phyloP scores from a whole-genome alignment of 37 sponge, comb jelly and placozoan species.

The Geodia barretti region DNA sequence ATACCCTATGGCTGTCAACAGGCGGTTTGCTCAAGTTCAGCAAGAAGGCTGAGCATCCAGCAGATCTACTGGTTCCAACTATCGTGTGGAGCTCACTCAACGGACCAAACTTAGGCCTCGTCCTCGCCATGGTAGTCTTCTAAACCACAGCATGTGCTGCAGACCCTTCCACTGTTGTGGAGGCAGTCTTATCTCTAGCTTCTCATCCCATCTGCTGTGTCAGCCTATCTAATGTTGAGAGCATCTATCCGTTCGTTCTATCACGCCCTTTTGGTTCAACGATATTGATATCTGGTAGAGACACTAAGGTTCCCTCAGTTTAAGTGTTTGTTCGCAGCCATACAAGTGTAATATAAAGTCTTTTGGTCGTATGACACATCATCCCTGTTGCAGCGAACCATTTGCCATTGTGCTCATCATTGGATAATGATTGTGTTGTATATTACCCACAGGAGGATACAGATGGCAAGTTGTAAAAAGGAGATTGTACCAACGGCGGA shows the following conservation, averaged over 20 bases:
- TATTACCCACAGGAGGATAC: too few relatives aligned
- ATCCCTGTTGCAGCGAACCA: too few relatives aligned
- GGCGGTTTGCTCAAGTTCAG: slow-evolving; percentile 35
- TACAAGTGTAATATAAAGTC: too few relatives aligned
- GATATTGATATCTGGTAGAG: too few relatives aligned
- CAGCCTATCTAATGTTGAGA: slow-evolving; percentile 82
- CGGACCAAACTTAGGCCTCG: slow-evolving; percentile 85
- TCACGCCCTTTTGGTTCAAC: too few relatives aligned
- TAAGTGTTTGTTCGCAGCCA: too few relatives aligned
- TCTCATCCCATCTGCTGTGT: slow-evolving; percentile 64
- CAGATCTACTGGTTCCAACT: slow-evolving; percentile 72
- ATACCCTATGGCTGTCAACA: too few relatives aligned
- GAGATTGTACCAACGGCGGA: neutral
- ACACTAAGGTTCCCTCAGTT: too few relatives aligned
- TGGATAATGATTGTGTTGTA: too few relatives aligned
- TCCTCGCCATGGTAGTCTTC: neutral
- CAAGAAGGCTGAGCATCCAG: slow-evolving; percentile 41
- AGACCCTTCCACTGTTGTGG: slow-evolving; percentile 52
- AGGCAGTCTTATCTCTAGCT: slow-evolving; percentile 67
- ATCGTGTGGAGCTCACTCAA: slow-evolving; percentile 57
- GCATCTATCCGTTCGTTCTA: neutral
- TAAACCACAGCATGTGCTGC: neutral
- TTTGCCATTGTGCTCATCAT: too few relatives aligned
- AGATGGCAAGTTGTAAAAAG: too few relatives aligned
- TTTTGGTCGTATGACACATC: too few relatives aligned